Base-by-base conservation (phyloP, 1,140 invertebrate genomes). In the Drosophila erecta region DNA sequence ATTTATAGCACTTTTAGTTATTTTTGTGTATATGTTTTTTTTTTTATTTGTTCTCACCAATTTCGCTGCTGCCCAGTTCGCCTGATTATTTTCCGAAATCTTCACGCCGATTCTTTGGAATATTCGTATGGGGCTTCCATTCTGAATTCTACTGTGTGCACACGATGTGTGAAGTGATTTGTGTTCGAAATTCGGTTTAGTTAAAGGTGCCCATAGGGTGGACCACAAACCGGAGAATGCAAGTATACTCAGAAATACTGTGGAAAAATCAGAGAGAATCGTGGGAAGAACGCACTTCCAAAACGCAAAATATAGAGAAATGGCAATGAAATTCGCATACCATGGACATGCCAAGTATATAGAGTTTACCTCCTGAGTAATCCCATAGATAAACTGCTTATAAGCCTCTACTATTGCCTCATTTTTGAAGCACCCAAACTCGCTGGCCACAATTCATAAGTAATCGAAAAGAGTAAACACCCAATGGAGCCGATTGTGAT, bases 1-100 rank as follows among this genome's bases (percentile, higher is more conserved):
- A 87, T 87, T 89, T 87, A 89, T 87, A 87, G 83, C 55, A 70
- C 70, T 73, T 87, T 87, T 73, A 87, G 83, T 87, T 87, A 87
- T 87, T 87, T 87, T 89, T 84, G 83, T 87, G 79, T 83, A 64
- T 87, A 66, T 79, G 81, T 81, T 76, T 84, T 85, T 81, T 73
- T 81, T 71, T 84, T 85, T 81, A 17, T 57, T 60, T 43, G 24
- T 58, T 61, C 70, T 67, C 74, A 78, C 83, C 69, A 81, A 59
- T 55, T 67, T 83, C 66, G 55, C 64, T 51, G 41, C 62, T 57
- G 54, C 59, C 49, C 60, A 56, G 55, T 49, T 83, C 17, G 75
- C 54, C 61, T 74, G 79, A 77, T 77, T 81, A 83, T 84, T 80
- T 76, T 86, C 72, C 49, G 71, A 79, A 79, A 71, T 56, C 46